Base-by-base conservation (phyloP, 2,113 vertebrate genomes). In the Pseudorectes ferrugineus region DNA sequence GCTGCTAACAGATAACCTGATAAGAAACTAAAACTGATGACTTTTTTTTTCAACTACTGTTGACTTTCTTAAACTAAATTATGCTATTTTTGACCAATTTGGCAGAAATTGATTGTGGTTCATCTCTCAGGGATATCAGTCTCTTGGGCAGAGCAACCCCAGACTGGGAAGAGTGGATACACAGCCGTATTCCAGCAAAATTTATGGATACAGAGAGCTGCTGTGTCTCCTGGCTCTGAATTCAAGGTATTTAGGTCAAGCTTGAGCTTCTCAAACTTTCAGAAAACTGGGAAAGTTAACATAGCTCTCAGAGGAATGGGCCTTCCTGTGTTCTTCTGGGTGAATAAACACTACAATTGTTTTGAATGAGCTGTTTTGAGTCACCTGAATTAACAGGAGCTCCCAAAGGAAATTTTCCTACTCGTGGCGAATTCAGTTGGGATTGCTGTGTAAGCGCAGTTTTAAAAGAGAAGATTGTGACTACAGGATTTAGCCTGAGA, bases 341-440 rank as follows among this genome's bases (percentile, higher is more conserved):
- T 96, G 94, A 94, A 93, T 57, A 92, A 97, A 86, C 91, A 77
- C n/a, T 28, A 29, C 83, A 71, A 67, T 89, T 95, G 91, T 96
- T 95, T 93, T 46, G 92, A 92, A 74, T 4, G 48, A 90, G 55
- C 43, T 86, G 57, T n/a, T 96, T 61, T 67, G 65, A 92, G 85
- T 65, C 83, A 92, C 76, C 71, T 84, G 88, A 96, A 93, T 86
- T 94, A 95, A n/a, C 68, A 93, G 63, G 18, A 94, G 52, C n/a
- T 93, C 94, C 91, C 95, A 67, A 35, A 91, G 92, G 94, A 84
- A 78, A 81, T 66, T 72, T 83, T 88, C 52, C 28, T 88, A 3
- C 79, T 77, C 4, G 4, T 42, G 24, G 42, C 0, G 6, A 74
- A 92, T 86, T 67, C 95, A 81, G 31, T 6, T 72, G 86, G 88